Conservation (phyloP, 2,113 vertebrate species). For the Zeus faber region DNA sequence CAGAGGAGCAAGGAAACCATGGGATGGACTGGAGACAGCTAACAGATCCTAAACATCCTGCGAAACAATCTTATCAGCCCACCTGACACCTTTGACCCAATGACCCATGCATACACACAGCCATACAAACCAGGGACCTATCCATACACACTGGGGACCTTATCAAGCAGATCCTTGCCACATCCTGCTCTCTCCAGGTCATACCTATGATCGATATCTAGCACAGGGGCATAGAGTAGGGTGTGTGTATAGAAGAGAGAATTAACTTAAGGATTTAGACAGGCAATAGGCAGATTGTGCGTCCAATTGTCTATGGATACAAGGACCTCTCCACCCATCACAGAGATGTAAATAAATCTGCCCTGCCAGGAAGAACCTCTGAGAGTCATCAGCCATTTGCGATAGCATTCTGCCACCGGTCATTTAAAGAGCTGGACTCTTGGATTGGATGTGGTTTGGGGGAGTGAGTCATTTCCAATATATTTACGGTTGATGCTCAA, state of each 20-base stretch:
- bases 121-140: background rate
- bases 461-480: background rate
- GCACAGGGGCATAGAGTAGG: background rate
- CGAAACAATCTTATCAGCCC: constrained; percentile 20
- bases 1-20: background rate
- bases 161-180: background rate
- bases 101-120: background rate
- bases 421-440: background rate
- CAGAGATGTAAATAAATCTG: background rate
- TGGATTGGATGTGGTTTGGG: background rate
- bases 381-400: background rate
- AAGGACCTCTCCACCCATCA: background rate
- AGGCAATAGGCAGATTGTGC: background rate
- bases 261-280: background rate
- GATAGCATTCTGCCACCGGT: background rate
- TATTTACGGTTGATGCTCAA: background rate
- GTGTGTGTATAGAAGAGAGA: background rate
- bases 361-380: background rate
- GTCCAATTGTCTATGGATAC: background rate
- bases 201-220: background rate
- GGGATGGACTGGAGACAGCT: background rate
- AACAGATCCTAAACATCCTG: constrained; percentile 15
- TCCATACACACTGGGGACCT: background rate
- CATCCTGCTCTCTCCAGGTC: background rate
- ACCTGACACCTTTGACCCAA: constrained; percentile 37